Conservation (phyloP, 2,797 vertebrate species). For the Aulostomus chinensis region DNA sequence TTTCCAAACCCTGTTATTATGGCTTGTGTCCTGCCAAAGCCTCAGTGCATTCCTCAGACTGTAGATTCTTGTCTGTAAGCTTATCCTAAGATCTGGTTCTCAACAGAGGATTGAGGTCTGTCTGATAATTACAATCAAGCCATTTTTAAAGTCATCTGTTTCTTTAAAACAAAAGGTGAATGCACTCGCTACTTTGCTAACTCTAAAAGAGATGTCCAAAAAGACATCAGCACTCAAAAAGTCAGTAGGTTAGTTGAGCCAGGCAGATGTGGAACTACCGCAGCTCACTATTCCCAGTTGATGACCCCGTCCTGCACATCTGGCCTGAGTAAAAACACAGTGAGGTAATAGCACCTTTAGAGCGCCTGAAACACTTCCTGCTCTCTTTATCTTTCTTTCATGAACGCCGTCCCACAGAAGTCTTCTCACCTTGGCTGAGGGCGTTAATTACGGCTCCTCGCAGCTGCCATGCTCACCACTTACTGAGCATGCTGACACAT, state of each 20-base stretch:
- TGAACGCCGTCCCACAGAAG: constrained; percentile 62
- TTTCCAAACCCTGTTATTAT: constrained; percentile 82
- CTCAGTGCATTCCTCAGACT: constrained; percentile 74
- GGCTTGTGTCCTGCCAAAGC: constrained; percentile 76
- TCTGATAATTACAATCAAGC: constrained; percentile 28
- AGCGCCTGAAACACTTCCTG: constrained; percentile 72
- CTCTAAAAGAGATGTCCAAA: constrained; percentile 7
- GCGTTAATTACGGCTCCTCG: constrained; percentile 78
- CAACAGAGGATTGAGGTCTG: constrained; percentile 24
- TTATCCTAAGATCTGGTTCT: constrained; percentile 44
- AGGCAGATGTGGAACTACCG: constrained; percentile 70
- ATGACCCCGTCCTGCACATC: constrained; percentile 79
- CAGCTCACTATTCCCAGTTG: constrained; percentile 67
- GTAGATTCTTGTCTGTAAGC: constrained; percentile 65
- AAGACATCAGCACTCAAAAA: constrained; percentile 3
- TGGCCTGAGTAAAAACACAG: constrained; percentile 76
- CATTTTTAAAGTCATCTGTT: constrained; percentile 9
- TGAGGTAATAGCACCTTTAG: constrained; percentile 77
- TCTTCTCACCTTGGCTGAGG: constrained; percentile 76
- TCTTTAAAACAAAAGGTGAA: constrained; percentile 13
- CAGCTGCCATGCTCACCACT: constrained; percentile 71
- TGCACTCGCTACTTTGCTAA: no score
- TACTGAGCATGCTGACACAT: constrained; percentile 74
- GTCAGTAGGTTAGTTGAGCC: constrained; percentile 43
- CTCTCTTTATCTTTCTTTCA: constrained; percentile 61